These are phyloP conservation scores for Pseudoatta argentina DNA, from an alignment of 1,140 invertebrate species.

Conservation along the genomic window DNA sequence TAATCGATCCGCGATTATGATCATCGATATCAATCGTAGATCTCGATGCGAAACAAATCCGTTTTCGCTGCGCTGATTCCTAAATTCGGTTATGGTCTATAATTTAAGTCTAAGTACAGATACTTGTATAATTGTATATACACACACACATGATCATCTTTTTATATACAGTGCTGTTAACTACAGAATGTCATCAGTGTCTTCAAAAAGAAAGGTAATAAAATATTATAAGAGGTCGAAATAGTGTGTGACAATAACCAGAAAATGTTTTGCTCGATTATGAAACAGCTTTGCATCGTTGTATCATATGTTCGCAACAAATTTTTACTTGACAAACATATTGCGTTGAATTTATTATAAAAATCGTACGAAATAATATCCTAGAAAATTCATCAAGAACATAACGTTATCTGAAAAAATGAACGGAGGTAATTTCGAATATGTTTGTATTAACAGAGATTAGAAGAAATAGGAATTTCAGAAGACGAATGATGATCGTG, in stretches of 20 bases:
- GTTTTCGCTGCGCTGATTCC: constrained; percentile 14
- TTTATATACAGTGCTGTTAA: constrained; percentile 75
- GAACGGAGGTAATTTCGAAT: not conserved
- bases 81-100: constrained; percentile 75
- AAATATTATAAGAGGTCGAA: not conserved
- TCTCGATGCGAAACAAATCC: constrained; percentile 5
- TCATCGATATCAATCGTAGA: constrained; percentile 35
- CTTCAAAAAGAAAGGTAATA: constrained; percentile 29
- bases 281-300: not conserved
- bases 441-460: not conserved
- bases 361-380: constrained; percentile 38
- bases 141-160: constrained; percentile 75
- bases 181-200: constrained; percentile 32
- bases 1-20: constrained; percentile 67
- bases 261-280: constrained; percentile 19
- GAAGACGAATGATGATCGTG: constrained; percentile 36
- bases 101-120: constrained; percentile 72
- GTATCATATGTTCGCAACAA: not conserved
- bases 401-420: not conserved
- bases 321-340: not conserved
- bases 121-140: constrained; percentile 77
- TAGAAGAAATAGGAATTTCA: not conserved
- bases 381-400: not conserved
- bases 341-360: not conserved
- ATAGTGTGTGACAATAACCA: not conserved